Conservation (phyloP, 2,888 invertebrate genomes). For the Amblyjoppa fuscipennis region DNA sequence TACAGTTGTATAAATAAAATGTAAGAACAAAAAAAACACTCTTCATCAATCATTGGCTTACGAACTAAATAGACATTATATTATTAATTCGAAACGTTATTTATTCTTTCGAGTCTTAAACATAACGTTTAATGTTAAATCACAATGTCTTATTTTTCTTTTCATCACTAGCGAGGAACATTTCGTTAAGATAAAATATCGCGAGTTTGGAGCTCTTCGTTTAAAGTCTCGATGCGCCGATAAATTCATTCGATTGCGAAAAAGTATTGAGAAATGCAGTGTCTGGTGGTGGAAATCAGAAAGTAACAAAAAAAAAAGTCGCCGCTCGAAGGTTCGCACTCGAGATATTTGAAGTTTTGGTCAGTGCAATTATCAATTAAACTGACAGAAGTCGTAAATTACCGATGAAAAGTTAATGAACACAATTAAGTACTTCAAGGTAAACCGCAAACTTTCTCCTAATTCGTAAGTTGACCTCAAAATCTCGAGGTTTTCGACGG, state of each 20-base stretch:
- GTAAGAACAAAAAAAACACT: slow-evolving; percentile 4
- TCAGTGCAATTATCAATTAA: neutral
- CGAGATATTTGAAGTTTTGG: neutral
- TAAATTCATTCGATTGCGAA: slow-evolving; percentile 5
- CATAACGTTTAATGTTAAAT: slow-evolving; percentile 59
- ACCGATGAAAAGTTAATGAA: neutral
- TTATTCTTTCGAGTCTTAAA: slow-evolving; percentile 50
- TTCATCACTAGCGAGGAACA: slow-evolving; percentile 6
- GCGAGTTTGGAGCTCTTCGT: slow-evolving; percentile 17
- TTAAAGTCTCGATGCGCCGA: neutral
- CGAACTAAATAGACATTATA: neutral
- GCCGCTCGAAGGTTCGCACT: neutral
- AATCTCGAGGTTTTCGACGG: too few relatives aligned
- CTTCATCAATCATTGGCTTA: neutral
- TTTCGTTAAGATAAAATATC: neutral
- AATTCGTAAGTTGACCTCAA: too few relatives aligned
- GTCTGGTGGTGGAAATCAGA: neutral
- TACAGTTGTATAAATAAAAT: neutral
- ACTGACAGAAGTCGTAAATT: neutral
- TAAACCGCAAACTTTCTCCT: too few relatives aligned
- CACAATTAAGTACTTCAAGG: neutral
- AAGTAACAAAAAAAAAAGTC: neutral
- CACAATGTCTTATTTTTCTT: slow-evolving; percentile 50
- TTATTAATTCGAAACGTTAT: slow-evolving; percentile 53
- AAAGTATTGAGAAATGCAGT: neutral